Evolutionary conservation across 2,113 vertebrate genomes (phyloP).

Genomic region (Forbesichthys papilliferus): DNA sequence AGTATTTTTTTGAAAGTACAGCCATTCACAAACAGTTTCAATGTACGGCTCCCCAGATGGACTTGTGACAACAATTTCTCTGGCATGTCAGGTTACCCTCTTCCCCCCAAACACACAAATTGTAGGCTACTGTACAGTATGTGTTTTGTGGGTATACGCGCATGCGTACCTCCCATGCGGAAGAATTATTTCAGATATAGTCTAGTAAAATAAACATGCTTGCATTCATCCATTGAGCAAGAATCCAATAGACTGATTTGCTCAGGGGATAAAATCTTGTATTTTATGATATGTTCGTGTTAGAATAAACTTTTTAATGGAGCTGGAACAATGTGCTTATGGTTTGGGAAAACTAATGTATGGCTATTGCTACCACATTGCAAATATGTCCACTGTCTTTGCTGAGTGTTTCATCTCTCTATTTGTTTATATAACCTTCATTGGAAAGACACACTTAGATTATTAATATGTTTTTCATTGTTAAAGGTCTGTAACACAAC

Average conservation of each 20-base stretch:
- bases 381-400: no score
- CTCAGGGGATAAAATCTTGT: slow-evolving; percentile 58
- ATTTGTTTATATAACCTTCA: no score
- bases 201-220: slow-evolving; percentile 58
- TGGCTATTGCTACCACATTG: slow-evolving; percentile 13
- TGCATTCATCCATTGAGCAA: slow-evolving; percentile 47
- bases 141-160: neutral
- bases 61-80: no score
- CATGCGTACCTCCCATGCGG: slow-evolving; percentile 20
- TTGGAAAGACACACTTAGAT: no score
- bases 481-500: no score
- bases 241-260: slow-evolving; percentile 56
- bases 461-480: no score
- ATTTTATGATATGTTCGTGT: slow-evolving; percentile 70
- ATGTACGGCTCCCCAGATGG: no score
- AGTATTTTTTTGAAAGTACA: no score
- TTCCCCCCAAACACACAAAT: neutral
- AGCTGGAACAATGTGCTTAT: slow-evolving; percentile 75
- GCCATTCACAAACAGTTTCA: no score
- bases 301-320: slow-evolving; percentile 76
- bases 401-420: no score
- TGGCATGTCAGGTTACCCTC: no score
- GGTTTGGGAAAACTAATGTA: slow-evolving; percentile 57
- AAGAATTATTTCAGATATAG: slow-evolving; percentile 35
- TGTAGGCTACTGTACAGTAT: no score